Base-by-base conservation (phyloP, 2,113 vertebrate genomes). In the Sphyrna mokarran region DNA sequence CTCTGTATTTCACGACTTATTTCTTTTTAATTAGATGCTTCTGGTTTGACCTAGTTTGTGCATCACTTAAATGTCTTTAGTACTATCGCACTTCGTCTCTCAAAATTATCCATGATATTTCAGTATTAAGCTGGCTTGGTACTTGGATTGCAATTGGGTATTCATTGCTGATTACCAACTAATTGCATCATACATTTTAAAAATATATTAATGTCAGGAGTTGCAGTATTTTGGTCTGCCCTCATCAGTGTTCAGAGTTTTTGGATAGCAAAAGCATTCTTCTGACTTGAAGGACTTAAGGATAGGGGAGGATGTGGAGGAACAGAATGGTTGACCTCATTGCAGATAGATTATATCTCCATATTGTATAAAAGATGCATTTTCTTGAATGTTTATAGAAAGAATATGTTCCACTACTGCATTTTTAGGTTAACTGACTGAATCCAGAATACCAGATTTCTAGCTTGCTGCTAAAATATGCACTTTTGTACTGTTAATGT, bases 91-190 rank as follows among this genome's bases (percentile, higher is more conserved):
- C 95, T 97, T 94, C 96, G 96, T 96, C 96, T 96, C 96, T 96
- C 96, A 85, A 95, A 11, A 96, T 89, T 96, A 96, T 18, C 8
- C 97, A 96, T 96, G 61, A 95, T 96, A 97, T 96, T 97, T 96
- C 97, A 95, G 13, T 96, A 97, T 97, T 97, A 97, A 96, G 97
- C 97, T 96, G 96, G 95, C 96, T 69, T 96, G 97, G 95, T 95
- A 96, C 96, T 96, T 96, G 95, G 95, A 97, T 93, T 95, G 95
- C 66, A 95, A 58, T 96, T 97, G 6, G 97, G 96, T 96, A 96
- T 96, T 96, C 97, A 97, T 96, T 96, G 96, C 96, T 97, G 96
- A 96, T 96, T 96, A 96, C 97, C 97, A 97, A 96, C 96, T 97
- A 96, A 78, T 95, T 96, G 93, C 96, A 96, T 91, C 54, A 96